Percentiles rank a stretch among this genome's conserved stretches.
phyloP scores from a whole-genome alignment of 2,888 invertebrate genomes.

The Phyto melanocephala region DNA sequence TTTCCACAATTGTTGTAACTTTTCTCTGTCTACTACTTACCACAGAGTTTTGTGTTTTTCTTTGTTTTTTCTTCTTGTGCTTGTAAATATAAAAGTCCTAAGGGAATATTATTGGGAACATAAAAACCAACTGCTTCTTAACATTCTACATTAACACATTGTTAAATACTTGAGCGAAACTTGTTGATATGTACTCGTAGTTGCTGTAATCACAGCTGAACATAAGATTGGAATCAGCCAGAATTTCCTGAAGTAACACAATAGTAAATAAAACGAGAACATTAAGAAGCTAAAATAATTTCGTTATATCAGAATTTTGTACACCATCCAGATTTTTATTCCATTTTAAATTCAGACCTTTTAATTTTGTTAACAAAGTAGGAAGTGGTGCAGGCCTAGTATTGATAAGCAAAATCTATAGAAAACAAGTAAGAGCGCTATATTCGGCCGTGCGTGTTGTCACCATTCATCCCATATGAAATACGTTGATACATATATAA shows the following conservation, averaged over 20 bases:
- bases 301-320: too few relatives aligned
- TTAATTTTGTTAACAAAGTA: too few relatives aligned
- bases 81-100: conserved; percentile 12
- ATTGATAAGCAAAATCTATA: too few relatives aligned
- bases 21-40: neutral
- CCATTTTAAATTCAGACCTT: too few relatives aligned
- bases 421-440: too few relatives aligned
- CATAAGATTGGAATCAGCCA: conserved; percentile 23
- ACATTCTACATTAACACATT: conserved; percentile 38
- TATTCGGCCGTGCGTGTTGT: too few relatives aligned
- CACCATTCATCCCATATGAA: too few relatives aligned
- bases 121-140: conserved; percentile 9
- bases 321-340: too few relatives aligned
- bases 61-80: neutral
- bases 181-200: conserved; percentile 35
- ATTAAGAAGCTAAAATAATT: neutral
- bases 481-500: too few relatives aligned
- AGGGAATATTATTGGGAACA: conserved; percentile 26
- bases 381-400: too few relatives aligned
- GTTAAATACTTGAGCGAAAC: conserved; percentile 12
- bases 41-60: neutral
- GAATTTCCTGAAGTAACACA: conserved; percentile 27
- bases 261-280: neutral
- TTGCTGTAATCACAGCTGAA: neutral
- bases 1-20: neutral